These are phyloP conservation scores for Coleophora flavipennella DNA, from an alignment of 2,888 invertebrate genomes.

Conservation along the genomic window DNA sequence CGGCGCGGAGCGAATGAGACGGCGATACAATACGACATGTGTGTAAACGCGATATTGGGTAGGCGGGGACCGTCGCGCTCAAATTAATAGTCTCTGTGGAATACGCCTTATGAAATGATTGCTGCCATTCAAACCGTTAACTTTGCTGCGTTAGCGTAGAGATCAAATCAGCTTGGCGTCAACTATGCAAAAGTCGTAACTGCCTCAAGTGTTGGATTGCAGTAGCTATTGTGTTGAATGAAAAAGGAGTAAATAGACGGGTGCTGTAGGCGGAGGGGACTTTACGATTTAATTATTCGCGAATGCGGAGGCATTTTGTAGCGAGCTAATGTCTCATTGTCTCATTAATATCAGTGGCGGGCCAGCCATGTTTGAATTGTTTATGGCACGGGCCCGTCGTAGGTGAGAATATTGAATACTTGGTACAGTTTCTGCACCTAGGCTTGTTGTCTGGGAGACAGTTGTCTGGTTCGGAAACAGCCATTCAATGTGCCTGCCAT, in stretches of 20 bases:
- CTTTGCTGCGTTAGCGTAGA: conserved; percentile 18
- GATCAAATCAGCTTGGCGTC: conserved; percentile 20
- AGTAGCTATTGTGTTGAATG: conserved; percentile 71
- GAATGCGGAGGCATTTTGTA: conserved; percentile 73
- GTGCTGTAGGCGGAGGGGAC: conserved; percentile 69
- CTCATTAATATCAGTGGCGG: conserved; percentile 70
- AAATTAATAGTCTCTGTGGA: conserved; percentile 65
- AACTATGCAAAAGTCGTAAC: conserved; percentile 41
- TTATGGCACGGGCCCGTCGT: conserved; percentile 56
- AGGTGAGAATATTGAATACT: conserved; percentile 44
- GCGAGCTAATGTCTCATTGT: conserved; percentile 72
- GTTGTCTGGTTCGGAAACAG: conserved; percentile 19
- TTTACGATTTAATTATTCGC: conserved; percentile 74
- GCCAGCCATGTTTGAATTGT: conserved; percentile 72
- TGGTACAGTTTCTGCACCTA: conserved; percentile 19
- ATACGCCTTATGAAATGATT: conserved; percentile 55
- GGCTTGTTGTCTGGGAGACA: conserved; percentile 27
- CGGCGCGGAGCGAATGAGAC: conserved; percentile 65
- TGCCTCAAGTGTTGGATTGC: conserved; percentile 51
- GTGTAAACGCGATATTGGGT: conserved; percentile 66
- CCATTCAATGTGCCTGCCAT: conserved; percentile 21
- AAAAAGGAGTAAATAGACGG: conserved; percentile 72
- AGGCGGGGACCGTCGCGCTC: conserved; percentile 70
- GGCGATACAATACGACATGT: conserved; percentile 59
- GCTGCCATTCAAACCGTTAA: conserved; percentile 17